Base-by-base conservation (phyloP, 1,140 invertebrate species). In the Pseudomyrmex dendroicus region DNA sequence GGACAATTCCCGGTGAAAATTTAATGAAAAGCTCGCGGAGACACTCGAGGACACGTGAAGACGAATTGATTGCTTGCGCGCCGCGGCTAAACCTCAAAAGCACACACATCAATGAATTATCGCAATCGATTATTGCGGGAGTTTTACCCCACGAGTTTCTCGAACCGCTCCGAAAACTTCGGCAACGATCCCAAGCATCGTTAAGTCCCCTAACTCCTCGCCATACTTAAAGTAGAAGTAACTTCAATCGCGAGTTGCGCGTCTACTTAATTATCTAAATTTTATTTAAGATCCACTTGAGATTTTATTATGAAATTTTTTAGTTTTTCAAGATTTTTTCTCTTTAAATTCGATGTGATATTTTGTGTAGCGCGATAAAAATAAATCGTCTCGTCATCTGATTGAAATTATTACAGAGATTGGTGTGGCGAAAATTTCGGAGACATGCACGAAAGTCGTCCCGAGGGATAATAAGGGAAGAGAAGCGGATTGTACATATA, bases 1-100 rank as follows among this genome's bases (percentile, higher is more conserved):
- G 82, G 89, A 89, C 85, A 87, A 90, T 85, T 74, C 57, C 9
- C 70, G 64, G 10, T 91, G 74, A 90, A 91, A 91, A 25, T 90
- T 91, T 91, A 89, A 91, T 91, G 89, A 88, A 86, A 84, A 62
- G 68, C 59, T 73, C 78, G 61, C 66, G 25, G 63, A 80, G 66
- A 76, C 73, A 35, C 48, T 54, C 10, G 73, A 54, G 61, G 64
- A 80, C 54, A 57, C 61, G 68, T 25, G 63, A 66, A 68, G 66
- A 63, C 54, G 62, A 61, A 87, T 84, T 74, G 84, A 88, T 89
- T 73, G 85, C 67, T 66, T 35, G 72, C 61, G 63, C 50, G 46
- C 15, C 22, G 56, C 46, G 61, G 73, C 78, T 84, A 90, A 89
- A 88, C 88, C 84, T 86, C 74, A 64, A 74, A 72, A 87, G 80